These are phyloP conservation scores for Coremacera marginata DNA, from an alignment of 2,888 invertebrate genomes.

Conservation along the genomic window DNA sequence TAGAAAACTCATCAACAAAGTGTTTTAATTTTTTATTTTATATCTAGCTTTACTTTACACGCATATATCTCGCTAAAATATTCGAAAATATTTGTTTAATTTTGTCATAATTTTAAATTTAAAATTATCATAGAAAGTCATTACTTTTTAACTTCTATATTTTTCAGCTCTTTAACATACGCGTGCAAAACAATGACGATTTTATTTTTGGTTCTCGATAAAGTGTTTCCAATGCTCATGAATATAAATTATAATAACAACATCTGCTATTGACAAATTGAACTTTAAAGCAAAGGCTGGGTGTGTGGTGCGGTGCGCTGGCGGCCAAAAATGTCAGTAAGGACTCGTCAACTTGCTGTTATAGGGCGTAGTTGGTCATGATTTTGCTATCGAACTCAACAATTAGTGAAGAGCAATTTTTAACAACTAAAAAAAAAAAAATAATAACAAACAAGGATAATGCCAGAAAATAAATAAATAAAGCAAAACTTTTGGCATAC, in stretches of 20 bases:
- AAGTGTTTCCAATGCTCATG: constrained; percentile 31
- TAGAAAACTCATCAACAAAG: no score
- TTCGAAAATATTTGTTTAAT: no score
- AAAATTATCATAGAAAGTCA: no score
- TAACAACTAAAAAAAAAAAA: not conserved
- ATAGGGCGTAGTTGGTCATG: not conserved
- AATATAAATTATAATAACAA: constrained; percentile 47
- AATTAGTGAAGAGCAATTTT: not conserved
- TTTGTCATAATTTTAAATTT: no score
- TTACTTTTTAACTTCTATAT: not conserved
- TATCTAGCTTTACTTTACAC: no score
- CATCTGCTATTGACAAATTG: constrained; percentile 51
- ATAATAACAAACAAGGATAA: not conserved
- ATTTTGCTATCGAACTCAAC: not conserved
- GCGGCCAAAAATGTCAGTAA: constrained; percentile 1
- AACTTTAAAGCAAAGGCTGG: constrained; percentile 17
- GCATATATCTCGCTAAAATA: no score
- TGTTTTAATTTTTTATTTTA: no score
- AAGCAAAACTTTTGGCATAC: not conserved
- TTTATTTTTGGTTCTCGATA: not conserved
- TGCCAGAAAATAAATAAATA: not conserved
- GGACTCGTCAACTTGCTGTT: not conserved
- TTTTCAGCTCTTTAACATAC: no score
- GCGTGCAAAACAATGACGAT: no score
- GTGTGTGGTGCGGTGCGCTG: not conserved